A percentile compares a stretch with the other conserved stretches of the same genome.
Conservation (phyloP, 2,888 invertebrate species). For the Dorcus hopei region DNA sequence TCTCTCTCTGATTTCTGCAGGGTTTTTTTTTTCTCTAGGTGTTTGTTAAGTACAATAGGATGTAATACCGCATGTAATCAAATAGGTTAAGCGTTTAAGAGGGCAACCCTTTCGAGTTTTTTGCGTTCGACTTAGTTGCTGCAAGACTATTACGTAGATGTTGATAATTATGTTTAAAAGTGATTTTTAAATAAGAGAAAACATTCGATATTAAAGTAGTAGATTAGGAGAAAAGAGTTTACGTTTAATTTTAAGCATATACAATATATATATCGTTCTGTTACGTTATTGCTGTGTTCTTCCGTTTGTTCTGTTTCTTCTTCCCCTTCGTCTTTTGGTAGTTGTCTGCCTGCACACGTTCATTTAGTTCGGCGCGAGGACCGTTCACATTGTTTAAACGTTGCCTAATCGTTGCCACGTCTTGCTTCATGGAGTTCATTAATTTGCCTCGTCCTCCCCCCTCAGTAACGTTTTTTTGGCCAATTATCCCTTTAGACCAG, state of each 20-base stretch:
- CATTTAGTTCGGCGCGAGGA: background rate
- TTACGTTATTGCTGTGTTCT: conserved; percentile 1
- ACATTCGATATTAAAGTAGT: conserved; percentile 3
- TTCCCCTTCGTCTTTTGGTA: conserved; percentile 2
- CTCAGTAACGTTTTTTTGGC: no score
- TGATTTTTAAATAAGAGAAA: conserved; percentile 11
- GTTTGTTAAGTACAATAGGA: conserved; percentile 3
- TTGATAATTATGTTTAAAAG: conserved; percentile 15
- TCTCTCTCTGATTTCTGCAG: no score
- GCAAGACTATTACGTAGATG: background rate
- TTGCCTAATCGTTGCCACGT: conserved; percentile 36
- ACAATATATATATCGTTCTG: background rate
- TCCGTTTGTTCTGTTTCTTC: background rate
- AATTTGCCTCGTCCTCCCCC: no score
- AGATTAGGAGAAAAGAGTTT: background rate
- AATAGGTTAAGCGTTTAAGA: conserved; percentile 1
- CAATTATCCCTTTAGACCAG: no score
- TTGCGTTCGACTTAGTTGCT: no score
- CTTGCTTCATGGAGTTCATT: conserved; percentile 26
- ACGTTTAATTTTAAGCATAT: conserved; percentile 3
- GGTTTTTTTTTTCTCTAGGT: background rate
- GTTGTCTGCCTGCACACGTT: background rate
- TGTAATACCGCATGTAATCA: conserved; percentile 2
- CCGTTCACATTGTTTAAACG: background rate
- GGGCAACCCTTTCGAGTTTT: background rate